Conservation (phyloP, 2,888 invertebrate genomes). For the Acronicta aceris region DNA sequence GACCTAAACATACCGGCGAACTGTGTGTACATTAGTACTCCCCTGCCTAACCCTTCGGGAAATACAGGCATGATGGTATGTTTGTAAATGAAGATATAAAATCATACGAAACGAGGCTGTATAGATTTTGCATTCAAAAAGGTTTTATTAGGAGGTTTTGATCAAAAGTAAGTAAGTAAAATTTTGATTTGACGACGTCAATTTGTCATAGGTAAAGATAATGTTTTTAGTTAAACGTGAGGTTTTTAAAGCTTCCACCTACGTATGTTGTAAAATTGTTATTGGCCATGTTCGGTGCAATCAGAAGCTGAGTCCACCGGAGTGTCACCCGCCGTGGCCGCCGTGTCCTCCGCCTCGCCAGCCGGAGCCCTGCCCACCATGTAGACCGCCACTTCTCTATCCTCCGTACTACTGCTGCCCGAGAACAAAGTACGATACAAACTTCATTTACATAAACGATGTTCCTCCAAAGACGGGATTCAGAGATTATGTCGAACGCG, state of each 20-base stretch:
- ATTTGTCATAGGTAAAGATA: conserved; percentile 2
- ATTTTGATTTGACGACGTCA: conserved; percentile 17
- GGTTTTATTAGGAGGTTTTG: not conserved
- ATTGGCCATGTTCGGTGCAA: conserved; percentile 29
- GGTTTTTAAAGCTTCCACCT: conserved; percentile 9
- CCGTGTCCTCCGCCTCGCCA: conserved; percentile 32
- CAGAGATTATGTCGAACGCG: conserved; percentile 92
- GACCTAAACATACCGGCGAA: no score
- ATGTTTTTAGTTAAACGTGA: conserved; percentile 38
- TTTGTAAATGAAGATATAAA: no score
- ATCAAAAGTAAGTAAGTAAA: no score
- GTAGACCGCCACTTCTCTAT: conserved; percentile 23
- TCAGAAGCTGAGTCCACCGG: conserved; percentile 1
- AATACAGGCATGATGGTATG: no score
- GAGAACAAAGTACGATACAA: conserved; percentile 74
- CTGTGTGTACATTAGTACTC: no score
- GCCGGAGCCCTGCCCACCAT: conserved; percentile 40
- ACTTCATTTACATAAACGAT: conserved; percentile 89
- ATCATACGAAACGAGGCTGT: no score
- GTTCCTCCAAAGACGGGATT: conserved; percentile 89
- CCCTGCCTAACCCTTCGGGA: no score
- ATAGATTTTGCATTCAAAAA: not conserved
- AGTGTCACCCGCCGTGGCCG: not conserved
- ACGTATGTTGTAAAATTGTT: conserved; percentile 15
- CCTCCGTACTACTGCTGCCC: conserved; percentile 74